Evolutionary conservation across 1,140 invertebrate species (phyloP), one percentile per base, ranked within the genome.

Genomic region (Euura saliciscinereae): DNA sequence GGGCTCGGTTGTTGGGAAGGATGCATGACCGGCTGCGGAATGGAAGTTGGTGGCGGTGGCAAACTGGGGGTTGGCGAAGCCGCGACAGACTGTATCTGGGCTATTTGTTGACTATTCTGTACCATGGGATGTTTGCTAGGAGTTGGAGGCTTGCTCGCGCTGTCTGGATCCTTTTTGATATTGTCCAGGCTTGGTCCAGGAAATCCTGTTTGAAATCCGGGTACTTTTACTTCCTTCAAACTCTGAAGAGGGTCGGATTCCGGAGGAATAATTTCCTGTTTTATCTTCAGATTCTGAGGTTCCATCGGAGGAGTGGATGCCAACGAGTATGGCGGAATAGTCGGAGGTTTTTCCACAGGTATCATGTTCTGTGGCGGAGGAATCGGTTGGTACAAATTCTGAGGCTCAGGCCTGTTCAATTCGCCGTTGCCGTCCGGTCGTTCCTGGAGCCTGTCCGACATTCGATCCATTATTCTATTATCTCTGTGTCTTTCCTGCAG

Each of bases 211-310:
- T 86, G 89, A 79, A 93, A 95, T 10, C 94, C 94, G 51, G 93
- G 93, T 3, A 95, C 93, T 88, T 94, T 94, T 0, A 95, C 93
- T 82, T 94, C 93, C 79, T 94, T 94, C 2, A 95, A 83, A 76
- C 93, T 94, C 78, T 94, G 93, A 59, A 94, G 78, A 4, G 93
- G 94, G 88, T 94, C 93, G 6, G 90, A 83, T 11, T 89, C 85
- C 59, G 89, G 87, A 66, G 90, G 89, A 71, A 90, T 88, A 45
- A 92, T 89, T 86, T 94, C 93, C 82, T 94, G 92, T 83, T 95
- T 95, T 42, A 94, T 93, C 82, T 95, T 94, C 67, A 94, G 85
- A 82, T 94, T 94, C 81, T 94, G 93, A 8, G 93, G 93, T 82
- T 94, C 86, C 80, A 88, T 82, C 0, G 86, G 86, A 2, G 86